Conservation (phyloP, 2,113 vertebrate species). For the Archilochus colubris region DNA sequence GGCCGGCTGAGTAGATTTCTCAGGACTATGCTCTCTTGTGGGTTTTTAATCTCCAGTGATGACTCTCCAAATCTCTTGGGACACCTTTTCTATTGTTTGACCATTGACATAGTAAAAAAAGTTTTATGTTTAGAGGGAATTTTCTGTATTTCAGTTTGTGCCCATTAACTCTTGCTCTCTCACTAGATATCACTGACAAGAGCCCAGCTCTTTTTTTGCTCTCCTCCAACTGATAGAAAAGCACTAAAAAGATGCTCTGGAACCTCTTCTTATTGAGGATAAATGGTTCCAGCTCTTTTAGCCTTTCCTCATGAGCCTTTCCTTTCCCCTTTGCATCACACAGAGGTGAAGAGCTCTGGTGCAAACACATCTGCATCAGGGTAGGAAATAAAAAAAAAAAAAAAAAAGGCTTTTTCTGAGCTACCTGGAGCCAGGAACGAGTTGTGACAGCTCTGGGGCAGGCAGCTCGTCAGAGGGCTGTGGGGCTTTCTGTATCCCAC, state of each 20-base stretch:
- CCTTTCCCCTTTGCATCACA: too few species aligned
- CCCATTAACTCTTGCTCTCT: neutral
- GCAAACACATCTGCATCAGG: too few species aligned
- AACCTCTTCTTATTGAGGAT: neutral
- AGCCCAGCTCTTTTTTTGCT: neutral
- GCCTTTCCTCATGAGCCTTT: neutral
- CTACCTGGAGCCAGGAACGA: too few species aligned
- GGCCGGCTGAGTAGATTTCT: neutral
- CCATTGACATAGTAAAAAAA: neutral
- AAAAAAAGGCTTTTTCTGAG: too few species aligned
- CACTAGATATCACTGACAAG: neutral
- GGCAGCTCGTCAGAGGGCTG: too few species aligned
- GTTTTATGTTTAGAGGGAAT: neutral
- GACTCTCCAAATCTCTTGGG: neutral
- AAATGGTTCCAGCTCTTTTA: neutral
- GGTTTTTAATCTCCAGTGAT: neutral
- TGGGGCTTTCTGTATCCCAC: too few species aligned
- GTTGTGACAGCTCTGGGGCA: too few species aligned
- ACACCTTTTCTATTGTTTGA: neutral
- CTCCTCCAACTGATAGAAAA: rapidly evolving
- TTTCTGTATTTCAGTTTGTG: neutral
- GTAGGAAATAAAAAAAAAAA: too few species aligned
- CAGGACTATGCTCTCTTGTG: rapidly evolving
- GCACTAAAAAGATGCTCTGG: neutral
- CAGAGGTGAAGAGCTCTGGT: too few species aligned